These are phyloP conservation scores for Caenorhabditis sinica DNA, from an alignment of 2,888 invertebrate genomes.

Conservation along the genomic window DNA sequence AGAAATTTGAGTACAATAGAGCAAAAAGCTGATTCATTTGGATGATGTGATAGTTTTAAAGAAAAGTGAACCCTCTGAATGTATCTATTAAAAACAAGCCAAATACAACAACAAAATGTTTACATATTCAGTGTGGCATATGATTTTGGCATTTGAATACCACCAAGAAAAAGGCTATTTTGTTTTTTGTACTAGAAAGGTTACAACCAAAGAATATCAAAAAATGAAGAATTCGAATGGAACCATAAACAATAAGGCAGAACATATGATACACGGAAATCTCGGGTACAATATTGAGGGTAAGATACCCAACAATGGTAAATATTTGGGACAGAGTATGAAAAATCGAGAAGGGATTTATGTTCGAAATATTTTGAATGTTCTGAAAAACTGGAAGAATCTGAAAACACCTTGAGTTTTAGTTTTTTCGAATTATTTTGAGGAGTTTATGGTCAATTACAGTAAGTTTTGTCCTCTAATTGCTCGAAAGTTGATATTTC, in stretches of 20 bases:
- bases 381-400: not conserved
- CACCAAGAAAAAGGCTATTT: slow-evolving; percentile 1
- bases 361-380: not conserved
- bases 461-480: not conserved
- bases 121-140: slow-evolving; percentile 4
- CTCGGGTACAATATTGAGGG: not conserved
- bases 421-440: no score
- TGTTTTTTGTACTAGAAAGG: slow-evolving; percentile 14
- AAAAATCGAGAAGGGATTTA: not conserved
- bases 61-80: not conserved
- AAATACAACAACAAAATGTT: slow-evolving; percentile 20
- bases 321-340: not conserved
- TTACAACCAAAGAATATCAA: slow-evolving; percentile 5
- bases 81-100: not conserved
- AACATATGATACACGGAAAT: slow-evolving; percentile 7
- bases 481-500: not conserved
- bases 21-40: not conserved
- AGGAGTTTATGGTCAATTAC: not conserved
- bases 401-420: no score
- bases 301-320: slow-evolving; percentile 2
- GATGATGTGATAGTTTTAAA: slow-evolving; percentile 26
- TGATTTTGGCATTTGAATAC: slow-evolving; percentile 21
- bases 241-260: not conserved
- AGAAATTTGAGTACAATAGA: slow-evolving; percentile 2
- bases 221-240: not conserved